Evolutionary conservation across 92 coral and sea anemone genomes (phyloP), one percentile per base, ranked within the genome.

Genomic region (Pocillopora grandis): DNA sequence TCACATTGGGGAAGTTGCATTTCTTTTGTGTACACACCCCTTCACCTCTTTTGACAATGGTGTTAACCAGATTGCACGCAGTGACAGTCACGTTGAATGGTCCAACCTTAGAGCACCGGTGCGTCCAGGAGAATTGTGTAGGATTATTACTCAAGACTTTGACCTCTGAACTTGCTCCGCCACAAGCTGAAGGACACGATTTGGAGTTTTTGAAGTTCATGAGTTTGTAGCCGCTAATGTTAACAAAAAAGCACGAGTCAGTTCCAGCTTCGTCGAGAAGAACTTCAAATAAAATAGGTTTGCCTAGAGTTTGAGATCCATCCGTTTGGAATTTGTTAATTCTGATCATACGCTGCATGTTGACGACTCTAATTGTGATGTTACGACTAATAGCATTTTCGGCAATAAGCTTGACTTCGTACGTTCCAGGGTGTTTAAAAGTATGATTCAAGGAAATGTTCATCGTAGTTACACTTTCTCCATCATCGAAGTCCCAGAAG

Each of bases 1-100:
- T 87, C 3, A 95, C 95, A 17, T 85, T 74, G 56, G 98, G 98
- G 69, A 82, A 87, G 4, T 82, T 81, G 85, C 98, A 96, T 27
- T 95, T 96, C 61, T 94, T 89, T 3, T 72, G 49, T 0, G 91
- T 63, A 36, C 86, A 62, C 10, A 81, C 88, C 10, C 97, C 95
- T 12, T 84, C 78, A 4, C 35, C 58, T 4, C 71, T 42, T 15
- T 59, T 57, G 19, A 0, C 84, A 9, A 87, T 71, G 5, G 55
- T 75, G 55, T 93, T 87, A 4, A 95, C 96, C 18, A 58, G 64
- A 75, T 94, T 96, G 62, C 93, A 89, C 0, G 85, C 98, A 56
- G 70, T 81, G 23, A 89, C 71, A 1, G 20, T 76, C 18, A 95
- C 79, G 1, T 52, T 17, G 72, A 87, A 93, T 57, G 58, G 74